Evolutionary conservation across 1,140 invertebrate genomes (phyloP), one percentile per base, ranked within the genome.

Genomic region (Colletes latitarsis): DNA sequence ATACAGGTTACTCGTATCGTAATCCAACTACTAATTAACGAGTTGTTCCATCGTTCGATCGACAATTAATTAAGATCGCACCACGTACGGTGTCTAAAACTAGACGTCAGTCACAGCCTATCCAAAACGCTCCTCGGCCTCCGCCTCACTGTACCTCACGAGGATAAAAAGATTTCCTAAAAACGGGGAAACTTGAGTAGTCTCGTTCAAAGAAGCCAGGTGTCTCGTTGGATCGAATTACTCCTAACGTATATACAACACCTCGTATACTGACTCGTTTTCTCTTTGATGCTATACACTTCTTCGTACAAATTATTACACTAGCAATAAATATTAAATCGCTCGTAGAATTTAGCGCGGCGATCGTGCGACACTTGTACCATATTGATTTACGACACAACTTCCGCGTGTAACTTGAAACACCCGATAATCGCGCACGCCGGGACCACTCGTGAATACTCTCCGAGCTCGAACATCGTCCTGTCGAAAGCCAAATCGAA

Each of bases 321-420:
- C 89, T 91, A 92, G 70, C 83, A 92, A 92, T 92, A 92, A 92
- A 92, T 92, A 92, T 90, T 90, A 84, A 68, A 87, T 91, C 84
- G 77, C 74, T 90, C 77, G 73, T 89, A 81, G 72, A 88, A 85
- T 63, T 69, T 88, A 90, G 81, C 64, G 78, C 77, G 53, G 49
- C 66, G 62, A 67, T 84, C 57, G 63, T 70, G 67, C 62, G 41
- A 21, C 75, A 60, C 60, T 68, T 57, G 58, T 77, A 66, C 80
- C 60, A n/a, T 73, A 80, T 82, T 72, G 55, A 58, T 78, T 75
- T 86, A 81, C 63, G 75, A 81, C 88, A 89, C 66, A 90, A 90
- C 84, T 86, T 83, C 86, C 85, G 85, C 86, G 83, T 89, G 89
- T 91, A 88, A 87, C 88, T 88, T 83, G 66, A 77, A 85, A 68